Base-by-base conservation (phyloP, 1,140 invertebrate species). In the Kradibia gibbosae region DNA sequence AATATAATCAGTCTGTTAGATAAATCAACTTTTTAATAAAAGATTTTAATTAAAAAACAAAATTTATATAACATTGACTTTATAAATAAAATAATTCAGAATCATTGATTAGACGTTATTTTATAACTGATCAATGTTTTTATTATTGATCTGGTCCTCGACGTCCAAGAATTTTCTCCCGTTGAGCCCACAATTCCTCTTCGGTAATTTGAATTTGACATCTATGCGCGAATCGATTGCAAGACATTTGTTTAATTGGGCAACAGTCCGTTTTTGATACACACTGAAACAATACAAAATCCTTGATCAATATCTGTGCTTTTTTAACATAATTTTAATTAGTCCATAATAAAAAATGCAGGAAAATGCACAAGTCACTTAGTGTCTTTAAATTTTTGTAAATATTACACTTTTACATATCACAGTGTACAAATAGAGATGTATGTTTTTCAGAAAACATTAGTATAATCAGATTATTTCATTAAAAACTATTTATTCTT, bases 171-270 rank as follows among this genome's bases (percentile, higher is more conserved):
- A 90, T 88, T 78, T 89, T 89, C 36, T 88, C 87, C 8, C 89
- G 83, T 50, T 86, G 83, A 0, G 82, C 82, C 85, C 86, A 83
- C 22, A 91, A 34, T 62, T 90, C 88, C 11, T 83, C 88, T 20
- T 67, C 74, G 0, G 88, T 90, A 50, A 91, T 91, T 79, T 78
- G 36, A n/a, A 91, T 88, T 86, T 90, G 89, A 84, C 90, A 91
- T 81, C 88, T 88, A 8, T 85, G 72, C 1, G 90, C 89, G 34
- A 82, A 89, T 45, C 4, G 28, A 74, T 91, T 84, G 77, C 90
- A 91, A 36, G 20, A 85, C 4, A 86, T 80, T 36, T 65, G 48
- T 73, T 0, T 72, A 28, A 60, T 22, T 28, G 8, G 0, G 25
- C 90, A 91, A 72, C 90, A 91, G 22, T 88, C 3, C 0, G 55